Conservation (phyloP, 2,113 vertebrate species). For the Sorex araneus region DNA sequence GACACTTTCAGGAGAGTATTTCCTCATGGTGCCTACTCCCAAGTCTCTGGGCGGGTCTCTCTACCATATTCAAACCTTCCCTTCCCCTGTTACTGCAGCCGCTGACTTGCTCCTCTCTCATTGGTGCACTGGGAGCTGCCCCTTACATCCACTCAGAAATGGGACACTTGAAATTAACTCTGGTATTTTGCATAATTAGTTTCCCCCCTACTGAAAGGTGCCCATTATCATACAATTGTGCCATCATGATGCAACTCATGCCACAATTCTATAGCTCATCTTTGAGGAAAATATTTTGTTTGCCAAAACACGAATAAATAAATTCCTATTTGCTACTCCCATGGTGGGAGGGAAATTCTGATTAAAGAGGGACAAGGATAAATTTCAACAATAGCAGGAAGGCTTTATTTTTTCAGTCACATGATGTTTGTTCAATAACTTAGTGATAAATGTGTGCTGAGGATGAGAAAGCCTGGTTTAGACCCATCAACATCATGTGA, state of each 20-base stretch:
- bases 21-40: neutral
- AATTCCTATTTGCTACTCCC: neutral
- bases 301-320: neutral
- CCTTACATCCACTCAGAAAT: neutral
- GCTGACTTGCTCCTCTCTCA: neutral
- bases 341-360: neutral
- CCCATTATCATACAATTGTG: neutral
- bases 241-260: too few species aligned
- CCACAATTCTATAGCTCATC: neutral
- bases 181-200: neutral
- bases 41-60: neutral
- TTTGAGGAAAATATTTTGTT: neutral
- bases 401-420: constrained; percentile 10
- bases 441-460: neutral
- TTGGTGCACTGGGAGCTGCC: too few species aligned
- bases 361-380: neutral
- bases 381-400: neutral
- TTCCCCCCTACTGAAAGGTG: constrained; percentile 12
- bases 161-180: neutral
- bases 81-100: neutral
- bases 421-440: neutral
- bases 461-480: neutral
- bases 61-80: neutral
- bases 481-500: neutral
- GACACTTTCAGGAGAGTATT: constrained; percentile 31